Base-by-base conservation (phyloP, 2,797 vertebrate genomes). In the Arnoldichthys spilopterus region DNA sequence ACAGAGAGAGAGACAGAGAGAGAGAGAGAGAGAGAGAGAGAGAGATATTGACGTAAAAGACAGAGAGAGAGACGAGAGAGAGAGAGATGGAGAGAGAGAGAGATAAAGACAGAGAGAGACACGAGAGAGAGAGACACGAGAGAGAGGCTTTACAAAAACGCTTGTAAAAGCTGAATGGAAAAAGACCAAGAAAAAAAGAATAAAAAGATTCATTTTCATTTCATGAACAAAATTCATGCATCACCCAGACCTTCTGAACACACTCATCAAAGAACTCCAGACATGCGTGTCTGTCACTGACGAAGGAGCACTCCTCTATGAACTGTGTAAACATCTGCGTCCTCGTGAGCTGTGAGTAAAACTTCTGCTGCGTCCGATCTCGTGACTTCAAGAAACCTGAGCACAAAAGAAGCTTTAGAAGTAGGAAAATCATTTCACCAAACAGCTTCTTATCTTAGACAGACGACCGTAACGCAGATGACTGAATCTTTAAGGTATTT, bases 311-410 rank as follows among this genome's bases (percentile, higher is more conserved):
- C 15, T 98, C 97, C 89, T 98, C 95, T 0, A 98, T 95, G 88
- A 98, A 98, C 93, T 97, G 96, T 0, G 96, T 96, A 90, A 98
- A 98, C 94, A 98, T 97, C 92, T 98, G 97, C 0, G 97, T 98
- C 85, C 84, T 92, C 6, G 96, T 93, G 89, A 98, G 90, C 91
- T 97, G 96, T 0, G 15, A 69, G 85, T 96, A 98, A 58, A 97
- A 93, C 78, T 97, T 97, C 91, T 97, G 96, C 90, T 96, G 96
- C 0, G 94, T 91, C 0, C 96, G 94, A 0, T 98, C 97, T 0
- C 96, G 93, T n/a, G 96, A 97, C 78, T 95, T 96, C 70, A 97
- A 91, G 88, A 98, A 98, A 0, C 95, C 97, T 97, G 85, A 12
- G 26, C n/a, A 28, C n/a, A 2, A 22, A 30, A 24, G 26, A 72